A percentile compares a stretch with the other conserved stretches of the same genome.
phyloP scores from a whole-genome alignment of 92 coral and sea anemone genomes.

The Epizoanthus stellaris region DNA sequence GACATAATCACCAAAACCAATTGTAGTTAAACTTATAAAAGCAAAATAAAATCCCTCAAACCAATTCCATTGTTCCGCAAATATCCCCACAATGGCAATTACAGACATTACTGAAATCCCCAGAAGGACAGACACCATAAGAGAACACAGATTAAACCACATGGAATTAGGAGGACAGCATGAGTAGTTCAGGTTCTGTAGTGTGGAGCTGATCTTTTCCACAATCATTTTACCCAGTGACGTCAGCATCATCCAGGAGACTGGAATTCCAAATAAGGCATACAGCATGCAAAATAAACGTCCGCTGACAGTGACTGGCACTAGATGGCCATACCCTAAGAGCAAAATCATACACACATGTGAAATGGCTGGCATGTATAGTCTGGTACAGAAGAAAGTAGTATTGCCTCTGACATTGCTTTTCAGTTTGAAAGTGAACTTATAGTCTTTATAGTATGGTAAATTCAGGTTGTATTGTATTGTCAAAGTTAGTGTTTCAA shows the following conservation, averaged over 20 bases:
- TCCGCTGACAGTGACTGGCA: conserved; percentile 76
- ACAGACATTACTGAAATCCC: conserved; percentile 66
- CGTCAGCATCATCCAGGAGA: conserved; percentile 93
- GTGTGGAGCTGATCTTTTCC: conserved; percentile 68
- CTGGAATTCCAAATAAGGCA: conserved; percentile 91
- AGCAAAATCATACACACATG: neutral
- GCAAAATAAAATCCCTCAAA: conserved; percentile 98
- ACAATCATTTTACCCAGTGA: conserved; percentile 87
- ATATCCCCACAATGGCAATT: conserved; percentile 77
- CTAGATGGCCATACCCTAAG: conserved; percentile 85
- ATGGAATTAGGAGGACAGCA: conserved; percentile 58
- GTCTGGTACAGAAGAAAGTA: too few relatives aligned
- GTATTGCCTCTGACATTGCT: too few relatives aligned
- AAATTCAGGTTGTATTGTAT: too few relatives aligned
- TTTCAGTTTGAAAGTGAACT: too few relatives aligned
- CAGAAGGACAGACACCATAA: conserved; percentile 64
- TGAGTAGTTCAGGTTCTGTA: conserved; percentile 53
- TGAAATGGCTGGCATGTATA: too few relatives aligned
- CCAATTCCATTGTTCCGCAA: conserved; percentile 91
- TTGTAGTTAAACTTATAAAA: conserved; percentile 92
- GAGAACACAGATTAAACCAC: conserved; percentile 63
- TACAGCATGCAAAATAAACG: conserved; percentile 84
- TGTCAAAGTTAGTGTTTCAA: too few relatives aligned
- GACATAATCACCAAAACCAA: conserved; percentile 97
- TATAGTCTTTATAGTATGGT: too few relatives aligned